Conservation (phyloP, 2,113 vertebrate genomes). For the Larimichthys polyactis region DNA sequence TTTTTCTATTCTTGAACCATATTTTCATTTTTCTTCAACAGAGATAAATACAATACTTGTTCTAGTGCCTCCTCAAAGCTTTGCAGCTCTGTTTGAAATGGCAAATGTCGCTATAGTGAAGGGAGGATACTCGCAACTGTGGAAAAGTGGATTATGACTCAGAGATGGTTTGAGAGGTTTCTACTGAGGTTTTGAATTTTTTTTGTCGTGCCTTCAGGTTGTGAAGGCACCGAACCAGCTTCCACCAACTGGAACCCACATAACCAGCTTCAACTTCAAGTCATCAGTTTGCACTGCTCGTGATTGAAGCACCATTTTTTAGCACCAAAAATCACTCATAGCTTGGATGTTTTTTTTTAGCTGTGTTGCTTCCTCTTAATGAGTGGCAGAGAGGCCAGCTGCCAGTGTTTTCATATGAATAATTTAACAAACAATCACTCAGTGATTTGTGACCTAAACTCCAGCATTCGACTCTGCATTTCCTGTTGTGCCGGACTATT, state of each 20-base stretch:
- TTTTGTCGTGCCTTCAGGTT: neutral
- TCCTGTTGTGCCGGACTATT: slow-evolving; percentile 1
- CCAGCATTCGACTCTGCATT: slow-evolving; percentile 16
- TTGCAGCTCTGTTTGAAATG: neutral
- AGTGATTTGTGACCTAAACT: slow-evolving; percentile 45
- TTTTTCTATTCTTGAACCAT: neutral
- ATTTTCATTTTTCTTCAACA: neutral
- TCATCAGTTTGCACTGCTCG: slow-evolving; percentile 7
- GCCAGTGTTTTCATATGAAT: slow-evolving; percentile 55
- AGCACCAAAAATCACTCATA: slow-evolving; percentile 17
- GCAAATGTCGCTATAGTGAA: neutral
- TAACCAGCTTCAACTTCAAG: neutral
- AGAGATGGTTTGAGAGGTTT: neutral
- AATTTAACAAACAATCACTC: slow-evolving; percentile 52
- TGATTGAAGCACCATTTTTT: slow-evolving; percentile 35
- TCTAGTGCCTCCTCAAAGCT: neutral
- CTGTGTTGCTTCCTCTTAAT: slow-evolving; percentile 25
- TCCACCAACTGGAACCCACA: neutral
- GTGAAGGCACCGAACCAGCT: neutral
- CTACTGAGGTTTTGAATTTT: neutral
- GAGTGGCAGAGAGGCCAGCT: slow-evolving; percentile 57
- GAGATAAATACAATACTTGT: neutral
- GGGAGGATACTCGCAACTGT: neutral
- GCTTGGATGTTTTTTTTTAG: slow-evolving; percentile 9
- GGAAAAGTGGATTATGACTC: neutral